Evolutionary conservation across 2,888 invertebrate genomes (phyloP).

Genomic region (Alloscopus bannaensis): DNA sequence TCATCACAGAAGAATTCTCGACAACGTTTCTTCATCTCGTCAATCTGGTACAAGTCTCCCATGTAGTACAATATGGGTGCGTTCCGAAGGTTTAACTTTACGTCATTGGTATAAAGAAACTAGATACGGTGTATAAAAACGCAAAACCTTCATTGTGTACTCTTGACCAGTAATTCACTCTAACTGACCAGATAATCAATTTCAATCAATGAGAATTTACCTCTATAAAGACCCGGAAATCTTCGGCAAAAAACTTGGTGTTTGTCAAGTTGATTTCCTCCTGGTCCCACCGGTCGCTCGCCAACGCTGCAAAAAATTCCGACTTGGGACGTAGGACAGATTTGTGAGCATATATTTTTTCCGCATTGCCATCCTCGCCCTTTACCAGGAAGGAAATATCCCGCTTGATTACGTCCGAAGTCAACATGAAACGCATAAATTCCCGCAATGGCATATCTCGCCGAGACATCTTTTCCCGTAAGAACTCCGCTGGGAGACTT

Average conservation of each 20-base stretch:
- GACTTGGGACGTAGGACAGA: not conserved
- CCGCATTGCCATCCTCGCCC: not conserved
- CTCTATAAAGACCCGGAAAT: conserved; percentile 22
- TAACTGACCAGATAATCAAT: too few species aligned
- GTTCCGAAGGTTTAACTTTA: not conserved
- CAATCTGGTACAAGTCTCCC: not conserved
- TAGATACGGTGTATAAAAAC: conserved; percentile 4
- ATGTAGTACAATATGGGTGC: conserved; percentile 18
- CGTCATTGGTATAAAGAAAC: not conserved
- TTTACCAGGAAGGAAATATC: conserved; percentile 25
- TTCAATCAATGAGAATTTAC: too few species aligned
- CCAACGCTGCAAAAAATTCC: conserved; percentile 5
- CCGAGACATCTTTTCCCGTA: not conserved
- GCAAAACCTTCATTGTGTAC: not conserved
- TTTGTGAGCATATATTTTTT: not conserved
- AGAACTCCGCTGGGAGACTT: conserved; percentile 6
- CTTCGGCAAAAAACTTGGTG: not conserved
- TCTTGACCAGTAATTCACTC: too few species aligned
- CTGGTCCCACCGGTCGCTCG: conserved; percentile 14
- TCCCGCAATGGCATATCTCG: not conserved
- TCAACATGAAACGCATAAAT: conserved; percentile 5
- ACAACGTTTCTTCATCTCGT: conserved; percentile 9
- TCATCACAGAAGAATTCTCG: not conserved
- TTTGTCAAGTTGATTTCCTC: conserved; percentile 7
- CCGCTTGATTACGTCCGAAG: not conserved